Conservation (phyloP, 2,113 vertebrate genomes). For the Varanus salvator region DNA sequence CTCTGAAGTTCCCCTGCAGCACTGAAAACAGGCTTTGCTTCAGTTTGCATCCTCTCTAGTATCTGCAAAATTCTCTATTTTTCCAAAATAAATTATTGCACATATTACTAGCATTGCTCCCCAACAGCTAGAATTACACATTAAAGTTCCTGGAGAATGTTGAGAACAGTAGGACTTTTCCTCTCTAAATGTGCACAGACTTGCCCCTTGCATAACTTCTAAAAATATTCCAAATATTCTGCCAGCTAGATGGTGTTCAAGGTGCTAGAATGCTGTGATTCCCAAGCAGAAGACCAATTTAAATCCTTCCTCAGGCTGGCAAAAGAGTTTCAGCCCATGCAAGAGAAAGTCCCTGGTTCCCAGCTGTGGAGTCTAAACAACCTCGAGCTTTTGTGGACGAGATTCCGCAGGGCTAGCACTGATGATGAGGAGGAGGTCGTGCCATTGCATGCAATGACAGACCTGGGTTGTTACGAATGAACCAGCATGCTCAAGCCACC, state of each 20-base stretch:
- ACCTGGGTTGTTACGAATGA: no score
- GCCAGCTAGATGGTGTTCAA: neutral
- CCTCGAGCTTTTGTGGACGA: neutral
- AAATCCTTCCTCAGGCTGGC: neutral
- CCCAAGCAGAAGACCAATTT: neutral
- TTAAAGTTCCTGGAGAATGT: no score
- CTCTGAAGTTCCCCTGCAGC: no score
- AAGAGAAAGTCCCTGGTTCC: neutral
- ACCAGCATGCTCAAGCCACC: no score
- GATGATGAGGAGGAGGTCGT: neutral
- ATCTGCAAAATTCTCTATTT: neutral
- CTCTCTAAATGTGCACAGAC: no score
- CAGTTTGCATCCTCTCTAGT: neutral
- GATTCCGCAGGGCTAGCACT: neutral
- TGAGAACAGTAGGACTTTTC: no score
- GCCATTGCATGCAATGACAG: no score
- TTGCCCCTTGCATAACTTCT: neutral
- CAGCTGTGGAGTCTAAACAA: neutral
- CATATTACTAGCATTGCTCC: neutral
- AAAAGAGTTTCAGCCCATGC: no score
- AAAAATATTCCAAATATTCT: neutral
- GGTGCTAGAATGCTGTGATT: neutral
- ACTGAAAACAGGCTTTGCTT: neutral
- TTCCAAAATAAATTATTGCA: neutral
- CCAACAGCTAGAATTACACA: neutral